Conservation (phyloP, 1,140 invertebrate species). For the Augochlora pura region DNA sequence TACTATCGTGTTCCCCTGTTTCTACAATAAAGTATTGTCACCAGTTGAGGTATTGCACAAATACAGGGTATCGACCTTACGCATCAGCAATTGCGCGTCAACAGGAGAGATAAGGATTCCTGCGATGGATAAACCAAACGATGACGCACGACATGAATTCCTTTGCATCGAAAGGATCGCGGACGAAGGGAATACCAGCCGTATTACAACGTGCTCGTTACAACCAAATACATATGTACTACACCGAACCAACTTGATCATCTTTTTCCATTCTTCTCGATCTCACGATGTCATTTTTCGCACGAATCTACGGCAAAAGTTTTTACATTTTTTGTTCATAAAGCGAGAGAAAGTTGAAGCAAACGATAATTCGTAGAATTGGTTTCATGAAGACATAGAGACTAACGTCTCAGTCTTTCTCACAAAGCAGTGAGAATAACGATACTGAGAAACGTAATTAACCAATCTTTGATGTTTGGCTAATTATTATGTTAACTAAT, state of each 20-base stretch:
- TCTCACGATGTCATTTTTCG: neutral
- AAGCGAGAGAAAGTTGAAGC: conserved; percentile 88
- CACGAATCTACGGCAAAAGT: conserved; percentile 89
- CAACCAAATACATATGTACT: conserved; percentile 88
- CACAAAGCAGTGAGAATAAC: too few species aligned
- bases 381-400: too few species aligned
- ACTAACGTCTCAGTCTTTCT: too few species aligned
- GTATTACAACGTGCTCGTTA: conserved; percentile 93
- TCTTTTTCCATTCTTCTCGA: neutral
- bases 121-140: conserved; percentile 90
- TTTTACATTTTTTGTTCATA: conserved; percentile 94
- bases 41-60: conserved; percentile 86
- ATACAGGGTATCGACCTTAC: conserved; percentile 89
- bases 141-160: conserved; percentile 92
- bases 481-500: too few species aligned
- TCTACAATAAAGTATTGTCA: conserved; percentile 83
- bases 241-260: conserved; percentile 64
- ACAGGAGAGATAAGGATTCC: conserved; percentile 97
- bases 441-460: too few species aligned
- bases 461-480: too few species aligned
- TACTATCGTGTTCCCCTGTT: neutral
- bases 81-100: conserved; percentile 96
- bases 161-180: conserved; percentile 90
- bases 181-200: conserved; percentile 95
- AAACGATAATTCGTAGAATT: conserved; percentile 85